phyloP scores from a whole-genome alignment of 2,797 vertebrate species.

The Parotocinclus haroldoi region DNA sequence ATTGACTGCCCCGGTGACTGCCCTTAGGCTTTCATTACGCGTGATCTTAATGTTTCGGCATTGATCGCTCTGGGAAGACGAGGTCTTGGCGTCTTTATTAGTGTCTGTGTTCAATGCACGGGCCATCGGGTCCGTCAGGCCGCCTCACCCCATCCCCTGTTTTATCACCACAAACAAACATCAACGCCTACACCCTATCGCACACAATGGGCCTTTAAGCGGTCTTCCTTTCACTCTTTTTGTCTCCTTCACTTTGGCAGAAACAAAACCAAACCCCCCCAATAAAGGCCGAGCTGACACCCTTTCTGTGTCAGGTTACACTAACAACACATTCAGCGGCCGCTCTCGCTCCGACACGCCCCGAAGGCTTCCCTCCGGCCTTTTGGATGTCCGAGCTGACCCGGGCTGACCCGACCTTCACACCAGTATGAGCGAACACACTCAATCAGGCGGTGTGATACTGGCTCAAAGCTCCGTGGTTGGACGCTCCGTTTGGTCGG shows the following conservation, averaged over 20 bases:
- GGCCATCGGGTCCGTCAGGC: conserved; percentile 25
- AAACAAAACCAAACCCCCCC: conserved; percentile 35
- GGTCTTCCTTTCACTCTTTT: conserved; percentile 47
- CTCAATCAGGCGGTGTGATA: conserved; percentile 61
- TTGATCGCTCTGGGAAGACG: conserved; percentile 15
- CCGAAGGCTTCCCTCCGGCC: conserved; percentile 39
- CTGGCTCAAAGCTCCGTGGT: conserved; percentile 55
- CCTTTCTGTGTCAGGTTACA: conserved; percentile 45
- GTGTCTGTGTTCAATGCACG: conserved; percentile 29
- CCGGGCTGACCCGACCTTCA: conserved; percentile 70
- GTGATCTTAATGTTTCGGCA: neutral
- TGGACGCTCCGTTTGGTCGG: conserved; percentile 59
- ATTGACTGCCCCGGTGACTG: too few relatives aligned
- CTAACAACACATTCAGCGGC: conserved; percentile 48
- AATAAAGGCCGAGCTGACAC: conserved; percentile 39
- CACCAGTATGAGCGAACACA: conserved; percentile 64
- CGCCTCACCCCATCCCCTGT: conserved; percentile 21
- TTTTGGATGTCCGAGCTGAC: conserved; percentile 66
- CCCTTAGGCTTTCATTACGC: too few relatives aligned
- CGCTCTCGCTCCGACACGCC: conserved; percentile 37
- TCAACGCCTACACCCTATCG: conserved; percentile 61
- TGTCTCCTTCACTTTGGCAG: conserved; percentile 38
- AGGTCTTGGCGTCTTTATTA: conserved; percentile 22
- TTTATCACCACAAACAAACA: conserved; percentile 56
- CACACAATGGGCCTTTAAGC: conserved; percentile 59